Base-by-base conservation (phyloP, 2,113 vertebrate species). In the Cryptotis parvus region DNA sequence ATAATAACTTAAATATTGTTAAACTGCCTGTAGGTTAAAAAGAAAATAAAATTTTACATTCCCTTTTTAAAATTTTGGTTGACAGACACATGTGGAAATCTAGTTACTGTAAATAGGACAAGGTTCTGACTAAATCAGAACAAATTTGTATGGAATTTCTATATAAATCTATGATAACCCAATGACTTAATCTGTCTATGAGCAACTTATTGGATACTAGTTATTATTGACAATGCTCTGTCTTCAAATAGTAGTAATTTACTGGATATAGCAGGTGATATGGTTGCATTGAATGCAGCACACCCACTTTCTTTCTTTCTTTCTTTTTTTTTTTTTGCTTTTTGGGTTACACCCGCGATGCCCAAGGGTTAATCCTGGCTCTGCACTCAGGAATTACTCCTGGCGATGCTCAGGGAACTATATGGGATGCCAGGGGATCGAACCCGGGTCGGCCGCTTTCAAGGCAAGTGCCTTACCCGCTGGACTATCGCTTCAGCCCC, bases 1-100 rank as follows among this genome's bases (percentile, higher is more conserved):
- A 91, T 89, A 95, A 89, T 82, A 75, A 92, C 88, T 84, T 95
- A 70, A 52, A 94, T 87, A 24, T 20, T 93, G 88, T 90, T 93
- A 37, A 58, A 75, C 72, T 83, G 16, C 27, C 35, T 94, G 65
- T 88, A 78, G 83, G 90, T 94, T 95, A 94, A 49, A 95, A 92
- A 92, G 87, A 93, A 93, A 90, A 92, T 87, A 58, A 82, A 75
- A 35, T 95, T 86, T 91, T 91, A 84, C 35, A 70, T 94, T 91
- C 70, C 31, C 88, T 92, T 69, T 68, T 68, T 68, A 4, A 58
- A 55, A 86, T 92, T 92, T 84, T 92, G 94, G 91, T 37, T 84
- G 79, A 74, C 49, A 55, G 5, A 24, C 45, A 37, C 22, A 79
- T 91, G 83, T 94, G 65, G 82, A 84, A 94, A 87, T 90, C 55